Conservation (phyloP, 1,140 invertebrate species). For the Drosophila sturtevanti region DNA sequence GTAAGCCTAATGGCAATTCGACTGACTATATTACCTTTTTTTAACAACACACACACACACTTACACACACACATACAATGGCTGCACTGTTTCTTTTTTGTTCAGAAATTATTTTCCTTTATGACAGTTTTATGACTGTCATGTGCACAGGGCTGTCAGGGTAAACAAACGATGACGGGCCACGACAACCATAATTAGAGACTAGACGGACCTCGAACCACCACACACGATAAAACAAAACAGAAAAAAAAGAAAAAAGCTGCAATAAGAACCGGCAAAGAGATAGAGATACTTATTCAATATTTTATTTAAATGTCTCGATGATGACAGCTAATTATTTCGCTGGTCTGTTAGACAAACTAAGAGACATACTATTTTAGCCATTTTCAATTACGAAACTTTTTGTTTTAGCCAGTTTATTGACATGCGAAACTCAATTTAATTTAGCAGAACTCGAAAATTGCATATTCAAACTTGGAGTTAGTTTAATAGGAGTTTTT, state of each 20-base stretch:
- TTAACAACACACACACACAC: slow-evolving; percentile 27
- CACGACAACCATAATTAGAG: slow-evolving; percentile 58
- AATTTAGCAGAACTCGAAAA: no score
- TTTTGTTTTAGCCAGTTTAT: slow-evolving; percentile 34
- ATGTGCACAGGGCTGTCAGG: slow-evolving; percentile 53
- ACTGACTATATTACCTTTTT: slow-evolving; percentile 22
- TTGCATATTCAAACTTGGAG: no score
- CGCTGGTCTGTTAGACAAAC: slow-evolving; percentile 36
- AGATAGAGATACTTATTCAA: slow-evolving; percentile 43
- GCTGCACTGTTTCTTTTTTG: slow-evolving; percentile 31
- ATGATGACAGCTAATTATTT: slow-evolving; percentile 68
- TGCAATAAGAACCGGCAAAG: slow-evolving; percentile 8
- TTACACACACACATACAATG: no score
- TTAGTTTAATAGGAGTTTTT: no score
- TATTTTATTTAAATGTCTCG: slow-evolving; percentile 69
- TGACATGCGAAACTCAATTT: no score
- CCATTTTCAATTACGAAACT: background rate
- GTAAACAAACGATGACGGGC: slow-evolving; percentile 19
- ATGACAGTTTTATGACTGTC: slow-evolving; percentile 73
- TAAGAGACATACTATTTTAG: background rate
- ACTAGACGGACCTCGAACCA: slow-evolving; percentile 1
- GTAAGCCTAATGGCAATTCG: slow-evolving; percentile 61
- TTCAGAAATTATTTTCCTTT: slow-evolving; percentile 65
- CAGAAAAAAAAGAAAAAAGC: slow-evolving; percentile 21
- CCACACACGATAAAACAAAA: background rate